Conservation (phyloP, 2,113 vertebrate species). For the Rhinoptilus africanus region DNA sequence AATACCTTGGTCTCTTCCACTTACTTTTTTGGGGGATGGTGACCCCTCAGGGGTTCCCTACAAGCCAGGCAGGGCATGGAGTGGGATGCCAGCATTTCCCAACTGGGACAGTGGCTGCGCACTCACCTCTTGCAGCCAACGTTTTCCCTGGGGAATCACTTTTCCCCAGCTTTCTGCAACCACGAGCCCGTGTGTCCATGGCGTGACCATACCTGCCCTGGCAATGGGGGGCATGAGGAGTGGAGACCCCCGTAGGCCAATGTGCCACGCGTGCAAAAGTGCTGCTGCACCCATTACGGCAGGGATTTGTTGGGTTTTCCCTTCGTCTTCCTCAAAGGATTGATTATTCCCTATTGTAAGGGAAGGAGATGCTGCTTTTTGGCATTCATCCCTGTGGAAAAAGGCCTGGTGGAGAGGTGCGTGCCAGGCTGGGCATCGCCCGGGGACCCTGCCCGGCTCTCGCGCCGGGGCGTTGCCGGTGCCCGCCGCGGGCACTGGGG, state of each 20-base stretch:
- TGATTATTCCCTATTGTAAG: not conserved
- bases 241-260: fast-evolving
- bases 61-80: fast-evolving
- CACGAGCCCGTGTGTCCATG: fast-evolving
- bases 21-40: not conserved
- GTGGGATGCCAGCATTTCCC: not conserved
- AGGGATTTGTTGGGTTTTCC: not conserved
- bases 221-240: not conserved
- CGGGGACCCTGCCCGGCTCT: fast-evolving
- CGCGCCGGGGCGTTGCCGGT: fast-evolving
- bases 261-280: fast-evolving
- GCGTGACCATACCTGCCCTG: not conserved
- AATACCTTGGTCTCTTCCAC: fast-evolving
- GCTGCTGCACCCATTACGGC: fast-evolving
- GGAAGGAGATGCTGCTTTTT: not conserved
- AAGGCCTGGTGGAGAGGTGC: fast-evolving
- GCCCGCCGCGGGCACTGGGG: not conserved
- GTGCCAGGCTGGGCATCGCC: not conserved
- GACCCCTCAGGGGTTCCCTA: not conserved
- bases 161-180: fast-evolving
- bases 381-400: not conserved
- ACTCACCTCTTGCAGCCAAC: not conserved
- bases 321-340: not conserved
- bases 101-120: fast-evolving
- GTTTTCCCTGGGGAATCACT: not conserved